Base-by-base conservation (phyloP, 2,113 vertebrate species). In the Haplochromis vanheusdeni region DNA sequence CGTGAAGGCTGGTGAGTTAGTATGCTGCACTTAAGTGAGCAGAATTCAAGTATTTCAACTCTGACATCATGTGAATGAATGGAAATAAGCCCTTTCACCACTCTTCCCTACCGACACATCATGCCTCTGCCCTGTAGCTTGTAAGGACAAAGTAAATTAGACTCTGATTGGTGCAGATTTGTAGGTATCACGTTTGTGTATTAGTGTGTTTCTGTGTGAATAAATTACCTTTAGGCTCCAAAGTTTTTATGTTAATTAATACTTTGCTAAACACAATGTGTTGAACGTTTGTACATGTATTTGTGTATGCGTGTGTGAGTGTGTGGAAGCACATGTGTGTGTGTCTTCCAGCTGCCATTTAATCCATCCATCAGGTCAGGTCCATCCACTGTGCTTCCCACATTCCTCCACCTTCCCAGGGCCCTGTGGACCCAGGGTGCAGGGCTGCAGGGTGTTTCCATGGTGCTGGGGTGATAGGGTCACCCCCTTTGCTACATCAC, bases 391-490 rank as follows among this genome's bases (percentile, higher is more conserved):
- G 51, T 80, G 56, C 79, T 28, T 73, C 79, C 80, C 83, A 10
- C 91, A 94, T 93, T 93, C 93, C 90, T 92, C 54, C 93, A 89
- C 85, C 93, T 94, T 95, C 94, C 91, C 93, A 93, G 88, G 93
- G 92, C 93, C 92, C 79, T 45, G 2, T 51, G 89, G 89, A 90
- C 90, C 92, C 84, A 75, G 85, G 91, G 91, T 91, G 87, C 91
- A 93, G n/a, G 85, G 86, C 94, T 87, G 79, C 81, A 82, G 93
- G 94, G 90, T 56, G 89, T 94, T 89, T 60, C 93, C 87, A 93
- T 90, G 89, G 91, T 10, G 19, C 51, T n/a, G 65, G 35, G 93
- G 91, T 93, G 90, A 90, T 87, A 84, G 83, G 92, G 93, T 95
- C 91, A 91, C 56, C 68, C 62, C 88, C 87, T 83, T 88, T 87